A percentile compares a stretch with the other conserved stretches of the same genome.
These are phyloP conservation scores for Pseudomugil gertrudae DNA, from an alignment of 2,797 vertebrate species.

Conservation along the genomic window DNA sequence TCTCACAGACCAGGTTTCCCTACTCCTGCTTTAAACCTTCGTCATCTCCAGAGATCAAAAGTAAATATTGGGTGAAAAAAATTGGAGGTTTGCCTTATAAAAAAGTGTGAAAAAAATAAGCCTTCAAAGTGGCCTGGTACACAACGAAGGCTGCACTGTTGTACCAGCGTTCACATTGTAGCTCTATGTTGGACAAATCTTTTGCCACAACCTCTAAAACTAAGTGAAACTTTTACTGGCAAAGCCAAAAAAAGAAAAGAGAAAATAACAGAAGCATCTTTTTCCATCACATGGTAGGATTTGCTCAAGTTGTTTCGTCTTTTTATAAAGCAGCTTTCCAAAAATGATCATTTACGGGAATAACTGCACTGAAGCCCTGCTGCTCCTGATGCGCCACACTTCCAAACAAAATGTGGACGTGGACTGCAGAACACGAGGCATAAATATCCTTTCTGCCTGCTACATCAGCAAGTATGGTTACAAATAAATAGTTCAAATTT, in stretches of 20 bases:
- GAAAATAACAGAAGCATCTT: neutral
- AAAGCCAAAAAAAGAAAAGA: neutral
- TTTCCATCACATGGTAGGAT: constrained; percentile 3
- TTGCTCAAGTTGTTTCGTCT: neutral
- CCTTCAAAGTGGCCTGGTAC: neutral
- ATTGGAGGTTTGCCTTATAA: neutral
- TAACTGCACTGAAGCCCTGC: neutral
- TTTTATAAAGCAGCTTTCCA: neutral
- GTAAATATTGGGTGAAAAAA: constrained; percentile 11
- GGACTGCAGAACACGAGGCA: neutral
- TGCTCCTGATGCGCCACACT: neutral
- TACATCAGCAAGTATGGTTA: neutral
- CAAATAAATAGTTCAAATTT: neutral
- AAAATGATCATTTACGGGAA: neutral
- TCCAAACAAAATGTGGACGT: neutral
- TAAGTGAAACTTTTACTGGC: neutral
- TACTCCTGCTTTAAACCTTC: too few species aligned
- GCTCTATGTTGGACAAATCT: too few species aligned
- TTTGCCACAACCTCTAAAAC: neutral
- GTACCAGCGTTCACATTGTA: neutral
- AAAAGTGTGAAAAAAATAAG: neutral
- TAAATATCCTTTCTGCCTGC: too few species aligned
- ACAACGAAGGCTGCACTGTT: neutral
- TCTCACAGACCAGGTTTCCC: too few species aligned
- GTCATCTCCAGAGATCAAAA: constrained; percentile 20